Evolutionary conservation across 2,113 vertebrate species (phyloP), one percentile per base, ranked within the genome.

Genomic region (Platycercus adscitus): DNA sequence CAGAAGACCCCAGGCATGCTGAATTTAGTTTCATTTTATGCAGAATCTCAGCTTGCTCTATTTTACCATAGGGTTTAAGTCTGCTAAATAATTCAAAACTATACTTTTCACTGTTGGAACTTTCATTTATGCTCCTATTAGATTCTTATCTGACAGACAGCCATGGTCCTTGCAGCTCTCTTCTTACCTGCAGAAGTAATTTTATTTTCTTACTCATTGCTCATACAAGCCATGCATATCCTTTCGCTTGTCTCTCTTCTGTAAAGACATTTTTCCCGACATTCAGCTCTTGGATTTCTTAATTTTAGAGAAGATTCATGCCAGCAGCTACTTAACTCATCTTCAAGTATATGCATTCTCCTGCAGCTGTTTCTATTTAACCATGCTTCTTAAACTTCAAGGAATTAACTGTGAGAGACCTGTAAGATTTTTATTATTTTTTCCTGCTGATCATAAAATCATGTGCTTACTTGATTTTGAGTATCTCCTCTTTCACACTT

Each of bases 51-150:
- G 39, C 24, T 93, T 86, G 25, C 75, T 95, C 49, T 91, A 12
- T 50, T 43, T 91, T 95, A 73, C 37, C 52, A 81, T 18, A 81
- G 29, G 24, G 60, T 47, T 91, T 90, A 60, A 75, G 81, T 55
- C 76, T 81, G 13, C 79, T 95, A 85, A 97, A 96, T 93, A 95
- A 97, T 97, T 96, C 86, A 95, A 19, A 7, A 12, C 72, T 41
- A 44, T 66, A 70, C 92, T 64, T 95, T 78, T 81, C 91, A 68
- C 52, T 75, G 69, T 86, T 86, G 53, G 88, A 93, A 86, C 72
- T 96, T 81, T 71, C 56, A 66, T 95, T 95, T 70, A 87, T 28
- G 23, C 52, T 90, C 46, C 31, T 89, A 56, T 86, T 87, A 84
- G n/a, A 56, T 81, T 94, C 88, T 93, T 50, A 44, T 50, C 69